Percentiles rank a stretch among this genome's conserved stretches.
These are phyloP conservation scores for Amblyopsis rosae DNA, from an alignment of 2,113 vertebrate species.

Conservation along the genomic window DNA sequence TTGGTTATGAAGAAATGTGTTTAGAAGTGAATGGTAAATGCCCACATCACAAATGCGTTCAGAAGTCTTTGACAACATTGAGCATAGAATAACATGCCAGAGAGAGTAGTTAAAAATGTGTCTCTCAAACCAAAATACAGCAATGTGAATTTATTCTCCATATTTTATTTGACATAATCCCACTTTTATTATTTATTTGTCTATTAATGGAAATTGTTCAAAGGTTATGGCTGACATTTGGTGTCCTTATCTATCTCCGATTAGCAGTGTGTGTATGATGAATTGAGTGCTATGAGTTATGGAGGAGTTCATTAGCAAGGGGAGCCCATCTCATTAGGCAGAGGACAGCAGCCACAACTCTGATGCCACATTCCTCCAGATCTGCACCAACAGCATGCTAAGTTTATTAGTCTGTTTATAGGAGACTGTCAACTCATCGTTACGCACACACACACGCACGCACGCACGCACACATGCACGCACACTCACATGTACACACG, in stretches of 20 bases:
- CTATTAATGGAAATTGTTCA: background rate
- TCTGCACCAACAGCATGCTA: slow-evolving; percentile 37
- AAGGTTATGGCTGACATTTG: slow-evolving; percentile 13
- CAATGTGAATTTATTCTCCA: background rate
- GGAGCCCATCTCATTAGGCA: slow-evolving; percentile 70
- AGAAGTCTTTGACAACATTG: slow-evolving; percentile 5
- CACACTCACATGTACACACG: slow-evolving; percentile 17
- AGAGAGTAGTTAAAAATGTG: background rate
- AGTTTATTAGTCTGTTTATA: slow-evolving; percentile 40
- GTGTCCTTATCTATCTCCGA: slow-evolving; percentile 42
- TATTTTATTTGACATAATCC: background rate
- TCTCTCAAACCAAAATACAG: background rate
- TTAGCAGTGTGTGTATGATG: slow-evolving; percentile 47
- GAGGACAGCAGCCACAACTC: slow-evolving; percentile 55
- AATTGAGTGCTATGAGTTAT: slow-evolving; percentile 55
- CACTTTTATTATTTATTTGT: background rate
- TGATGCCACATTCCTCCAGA: slow-evolving; percentile 64
- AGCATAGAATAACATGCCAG: background rate
- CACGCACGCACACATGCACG: slow-evolving; percentile 4
- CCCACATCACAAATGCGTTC: no score
- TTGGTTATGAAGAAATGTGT: slow-evolving; percentile 20
- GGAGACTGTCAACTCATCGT: slow-evolving; percentile 13
- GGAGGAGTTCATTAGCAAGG: slow-evolving; percentile 64
- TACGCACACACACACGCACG: background rate
- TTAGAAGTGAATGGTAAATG: background rate